Evolutionary conservation across 2,797 vertebrate genomes (phyloP).

Genomic region (Lepilemur ruficaudatus): DNA sequence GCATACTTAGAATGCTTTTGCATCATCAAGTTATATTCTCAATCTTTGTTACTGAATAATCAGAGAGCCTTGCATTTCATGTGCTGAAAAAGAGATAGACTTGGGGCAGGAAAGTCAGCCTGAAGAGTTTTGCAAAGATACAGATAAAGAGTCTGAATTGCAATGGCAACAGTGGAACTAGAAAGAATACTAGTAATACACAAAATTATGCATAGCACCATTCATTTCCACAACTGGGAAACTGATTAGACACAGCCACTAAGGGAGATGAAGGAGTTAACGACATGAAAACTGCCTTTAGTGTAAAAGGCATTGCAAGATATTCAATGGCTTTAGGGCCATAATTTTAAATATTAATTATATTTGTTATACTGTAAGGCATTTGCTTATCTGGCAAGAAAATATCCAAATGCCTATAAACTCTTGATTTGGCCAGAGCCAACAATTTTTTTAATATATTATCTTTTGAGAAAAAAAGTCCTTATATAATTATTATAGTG

Average conservation of each 20-base stretch:
- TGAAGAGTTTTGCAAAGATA: neutral
- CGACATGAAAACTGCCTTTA: neutral
- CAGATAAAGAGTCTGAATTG: neutral
- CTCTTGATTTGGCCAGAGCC: neutral
- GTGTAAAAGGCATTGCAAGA: neutral
- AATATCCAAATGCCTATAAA: neutral
- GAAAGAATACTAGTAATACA: neutral
- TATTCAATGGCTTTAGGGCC: neutral
- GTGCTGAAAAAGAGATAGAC: neutral
- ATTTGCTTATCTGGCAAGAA: conserved; percentile 22
- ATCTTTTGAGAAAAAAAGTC: neutral
- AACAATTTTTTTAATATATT: neutral
- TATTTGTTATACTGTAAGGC: conserved; percentile 14
- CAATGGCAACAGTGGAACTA: neutral
- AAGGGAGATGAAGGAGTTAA: neutral
- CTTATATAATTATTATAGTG: neutral
- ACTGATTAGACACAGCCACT: neutral
- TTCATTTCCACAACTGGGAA: neutral
- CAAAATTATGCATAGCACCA: neutral
- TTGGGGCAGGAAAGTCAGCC: neutral
- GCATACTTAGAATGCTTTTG: neutral
- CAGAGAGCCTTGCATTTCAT: neutral
- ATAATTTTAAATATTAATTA: conserved; percentile 38
- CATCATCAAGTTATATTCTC: neutral
- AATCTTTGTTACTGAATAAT: neutral